Evolutionary conservation across 2,797 vertebrate genomes (phyloP), one percentile per base, ranked within the genome.

Genomic region (Catamblyrhynchus diadema): DNA sequence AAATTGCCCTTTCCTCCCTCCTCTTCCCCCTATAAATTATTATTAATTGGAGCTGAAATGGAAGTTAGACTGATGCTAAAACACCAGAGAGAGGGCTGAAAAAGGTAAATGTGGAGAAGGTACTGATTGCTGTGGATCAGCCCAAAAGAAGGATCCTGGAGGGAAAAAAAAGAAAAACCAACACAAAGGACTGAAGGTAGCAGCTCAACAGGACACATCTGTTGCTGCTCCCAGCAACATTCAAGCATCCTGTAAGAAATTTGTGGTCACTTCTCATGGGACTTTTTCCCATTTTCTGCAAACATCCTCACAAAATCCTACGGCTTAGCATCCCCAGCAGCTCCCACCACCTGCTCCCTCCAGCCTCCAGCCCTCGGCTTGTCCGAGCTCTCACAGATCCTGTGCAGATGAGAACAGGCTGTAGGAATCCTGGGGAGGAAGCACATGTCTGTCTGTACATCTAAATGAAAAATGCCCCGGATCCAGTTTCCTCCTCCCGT

Each of bases 391-490:
- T 56, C 85, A 35, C 54, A 96, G 90, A 95, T 17, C 54, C 77
- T 53, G 80, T 69, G 80, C 90, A 95, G 95, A 95, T 92, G 95
- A 93, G 88, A 94, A n/a, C 88, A 95, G 90, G 39, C 94, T 95
- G 16, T 86, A 94, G 32, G 91, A 95, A 91, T 96, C 94, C 90
- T 15, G 56, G 47, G 93, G 82, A 96, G 94, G 95, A 96, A 96
- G 96, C 88, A 86, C 91, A 92, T 79, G 91, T 96, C 96, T 91
- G 79, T 87, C 84, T 88, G 65, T 62, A 86, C 30, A 75, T 86
- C 81, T 17, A 15, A 72, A 94, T 96, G 96, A 96, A 96, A 95
- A 96, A 96, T 94, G 80, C 95, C 93, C 94, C 93, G 90, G 95
- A 94, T 96, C 89, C 93, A 96, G 87, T 96, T 97, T 94, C 92